A percentile compares a stretch with the other conserved stretches of the same genome.
phyloP scores from a whole-genome alignment of 2,113 vertebrate genomes.

The Gorilla gorilla region DNA sequence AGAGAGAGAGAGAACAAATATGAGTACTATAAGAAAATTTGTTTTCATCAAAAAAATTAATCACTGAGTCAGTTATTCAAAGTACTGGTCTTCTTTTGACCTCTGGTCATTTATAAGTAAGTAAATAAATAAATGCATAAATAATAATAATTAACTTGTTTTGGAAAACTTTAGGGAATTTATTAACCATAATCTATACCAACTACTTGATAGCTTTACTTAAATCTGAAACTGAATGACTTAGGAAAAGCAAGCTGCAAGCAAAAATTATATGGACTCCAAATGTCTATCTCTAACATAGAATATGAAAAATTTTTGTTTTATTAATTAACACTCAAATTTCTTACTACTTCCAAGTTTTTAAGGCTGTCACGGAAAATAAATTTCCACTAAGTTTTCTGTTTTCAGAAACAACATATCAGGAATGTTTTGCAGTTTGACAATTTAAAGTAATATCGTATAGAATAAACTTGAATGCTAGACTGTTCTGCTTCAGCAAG shows the following conservation, averaged over 20 bases:
- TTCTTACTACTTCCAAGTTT: constrained; percentile 52
- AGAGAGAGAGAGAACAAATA: background rate
- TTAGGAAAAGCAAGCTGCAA: constrained; percentile 41
- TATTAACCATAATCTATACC: constrained; percentile 43
- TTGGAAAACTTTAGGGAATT: constrained; percentile 39
- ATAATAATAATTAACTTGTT: constrained; percentile 26
- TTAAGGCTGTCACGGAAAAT: constrained; percentile 39
- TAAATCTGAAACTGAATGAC: constrained; percentile 47
- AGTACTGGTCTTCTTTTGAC: constrained; percentile 30
- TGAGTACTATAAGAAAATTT: constrained; percentile 38
- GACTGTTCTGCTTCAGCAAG: constrained; percentile 33
- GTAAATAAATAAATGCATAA: background rate
- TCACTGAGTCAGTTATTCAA: background rate
- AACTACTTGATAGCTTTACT: constrained; percentile 29
- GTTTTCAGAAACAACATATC: constrained; percentile 48
- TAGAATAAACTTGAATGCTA: constrained; percentile 12
- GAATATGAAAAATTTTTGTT: background rate
- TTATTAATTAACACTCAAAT: constrained; percentile 10
- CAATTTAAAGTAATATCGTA: constrained; percentile 23
- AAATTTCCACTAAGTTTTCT: constrained; percentile 48
- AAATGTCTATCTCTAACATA: background rate
- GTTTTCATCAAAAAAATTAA: constrained; percentile 7
- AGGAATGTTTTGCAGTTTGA: constrained; percentile 50
- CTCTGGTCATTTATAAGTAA: constrained; percentile 39
- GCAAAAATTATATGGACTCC: constrained; percentile 40